Base-by-base conservation (phyloP, 2,113 vertebrate species). In the Brachypodius melanocephalos region DNA sequence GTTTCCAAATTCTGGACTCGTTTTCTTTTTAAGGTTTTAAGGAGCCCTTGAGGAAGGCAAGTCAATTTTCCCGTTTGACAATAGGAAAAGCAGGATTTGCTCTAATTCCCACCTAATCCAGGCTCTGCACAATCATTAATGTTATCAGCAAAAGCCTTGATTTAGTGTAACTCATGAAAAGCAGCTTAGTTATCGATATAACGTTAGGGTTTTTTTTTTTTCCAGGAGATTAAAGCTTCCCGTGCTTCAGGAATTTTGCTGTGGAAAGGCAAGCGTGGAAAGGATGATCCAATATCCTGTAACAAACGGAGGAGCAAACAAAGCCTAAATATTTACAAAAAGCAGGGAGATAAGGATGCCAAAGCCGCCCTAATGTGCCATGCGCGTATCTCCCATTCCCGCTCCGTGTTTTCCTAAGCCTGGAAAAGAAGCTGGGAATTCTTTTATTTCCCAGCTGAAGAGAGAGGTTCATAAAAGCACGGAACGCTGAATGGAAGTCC, bases 141-240 rank as follows among this genome's bases (percentile, higher is more conserved):
- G 75, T 59, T 86, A 92, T 93, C 94, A 93, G 18, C 34, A 49
- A 38, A 85, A 87, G 61, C 55, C 76, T 90, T 66, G 46, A 85
- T 94, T 93, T 79, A 87, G 90, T 93, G 80, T 45, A 84, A 87
- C 31, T 82, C 69, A 63, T 31, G 81, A 88, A 96, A 96, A 96
- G 92, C 72, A 92, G 90, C 90, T 96, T 93, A 93, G 77, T 79
- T 93, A 94, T 94, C 16, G 4, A 94, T 86, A 79, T 17, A 20
- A 72, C 34, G 25, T 36, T n/a, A 31, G 38, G 38, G 38, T 38
- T 38, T 38, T 38, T 88, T 85, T 86, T 90, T 85, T 87, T 72
- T n/a, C 58, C 34, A 5, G 63, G 42, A 76, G 69, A 82, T 82
- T 85, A 94, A 95, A 94, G 69, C n/a, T 28, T 57, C 74, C 51